Conservation (phyloP, 2,888 invertebrate species). For the Acronicta aceris region DNA sequence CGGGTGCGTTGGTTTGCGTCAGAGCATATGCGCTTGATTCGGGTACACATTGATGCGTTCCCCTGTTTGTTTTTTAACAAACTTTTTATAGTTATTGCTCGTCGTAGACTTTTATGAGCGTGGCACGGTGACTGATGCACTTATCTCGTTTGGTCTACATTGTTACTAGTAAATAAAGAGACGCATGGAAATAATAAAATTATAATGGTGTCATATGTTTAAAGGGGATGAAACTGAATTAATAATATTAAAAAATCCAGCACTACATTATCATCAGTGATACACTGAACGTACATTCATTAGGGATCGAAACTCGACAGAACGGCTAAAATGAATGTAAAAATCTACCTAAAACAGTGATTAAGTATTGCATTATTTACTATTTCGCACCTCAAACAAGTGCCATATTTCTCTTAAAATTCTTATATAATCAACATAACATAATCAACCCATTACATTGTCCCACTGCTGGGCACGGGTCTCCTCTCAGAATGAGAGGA, state of each 20-base stretch:
- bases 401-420: too few relatives aligned
- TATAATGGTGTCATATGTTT: conserved; percentile 22
- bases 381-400: too few relatives aligned
- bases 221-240: background rate
- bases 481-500: too few relatives aligned
- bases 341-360: too few relatives aligned
- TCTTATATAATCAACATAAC: too few relatives aligned
- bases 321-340: too few relatives aligned
- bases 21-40: conserved; percentile 56
- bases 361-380: too few relatives aligned
- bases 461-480: too few relatives aligned
- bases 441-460: too few relatives aligned
- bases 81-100: conserved; percentile 72
- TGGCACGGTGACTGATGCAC: conserved; percentile 68
- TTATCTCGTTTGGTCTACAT: conserved; percentile 39
- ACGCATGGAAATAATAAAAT: conserved; percentile 39
- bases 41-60: conserved; percentile 60
- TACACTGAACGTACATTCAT: too few relatives aligned
- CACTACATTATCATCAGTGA: too few relatives aligned
- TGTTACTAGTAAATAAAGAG: conserved; percentile 20
- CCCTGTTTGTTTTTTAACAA: conserved; percentile 67
- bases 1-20: conserved; percentile 53
- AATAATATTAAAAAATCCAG: background rate
- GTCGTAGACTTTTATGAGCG: conserved; percentile 70
- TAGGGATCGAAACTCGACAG: too few relatives aligned